Evolutionary conservation across 2,797 vertebrate species (phyloP), one percentile per base, ranked within the genome.

Genomic region (Picus viridis): DNA sequence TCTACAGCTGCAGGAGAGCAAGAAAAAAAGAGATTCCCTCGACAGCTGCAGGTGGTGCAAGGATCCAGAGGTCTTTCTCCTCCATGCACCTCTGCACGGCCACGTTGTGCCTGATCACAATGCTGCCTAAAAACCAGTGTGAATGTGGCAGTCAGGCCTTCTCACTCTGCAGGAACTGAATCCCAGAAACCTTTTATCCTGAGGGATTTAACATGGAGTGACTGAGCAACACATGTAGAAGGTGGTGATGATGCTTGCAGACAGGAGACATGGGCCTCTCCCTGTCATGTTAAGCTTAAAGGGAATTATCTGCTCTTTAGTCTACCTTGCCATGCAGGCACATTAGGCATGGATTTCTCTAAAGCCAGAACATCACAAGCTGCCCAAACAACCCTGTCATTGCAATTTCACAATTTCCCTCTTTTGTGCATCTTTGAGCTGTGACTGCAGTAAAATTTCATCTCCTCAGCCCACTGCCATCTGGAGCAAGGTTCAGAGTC

Each of bases 401-500:
- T 93, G 91, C 86, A 57, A 96, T 96, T 96, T 96, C 92, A 95
- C 91, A 93, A 93, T 90, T 93, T 93, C 83, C 67, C 89, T 96
- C 83, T 90, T 95, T 85, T 94, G 77, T 86, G 79, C 89, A 78
- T 95, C 82, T 88, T 67, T 59, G 77, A 95, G 94, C 88, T 93
- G 74, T 88, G 92, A 95, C 83, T 92, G 88, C 86, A 78, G 84
- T 58, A 53, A 89, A 90, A 92, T 90, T 95, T 95, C 86, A 78
- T 94, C 91, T 96, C 90, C 87, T 90, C 83, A 94, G 79, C 93
- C 92, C 88, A 95, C 92, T 90, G 91, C 94, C 94, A 95, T 94
- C 89, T 94, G 94, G 93, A 97, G 91, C 92, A 96, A 95, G 94
- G 93, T 88, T 96, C 80, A 89, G 87, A 65, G 89, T 95, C 93